Evolutionary conservation across 2,888 invertebrate species (phyloP), one percentile per base, ranked within the genome.

Genomic region (Bedellia somnulentella): DNA sequence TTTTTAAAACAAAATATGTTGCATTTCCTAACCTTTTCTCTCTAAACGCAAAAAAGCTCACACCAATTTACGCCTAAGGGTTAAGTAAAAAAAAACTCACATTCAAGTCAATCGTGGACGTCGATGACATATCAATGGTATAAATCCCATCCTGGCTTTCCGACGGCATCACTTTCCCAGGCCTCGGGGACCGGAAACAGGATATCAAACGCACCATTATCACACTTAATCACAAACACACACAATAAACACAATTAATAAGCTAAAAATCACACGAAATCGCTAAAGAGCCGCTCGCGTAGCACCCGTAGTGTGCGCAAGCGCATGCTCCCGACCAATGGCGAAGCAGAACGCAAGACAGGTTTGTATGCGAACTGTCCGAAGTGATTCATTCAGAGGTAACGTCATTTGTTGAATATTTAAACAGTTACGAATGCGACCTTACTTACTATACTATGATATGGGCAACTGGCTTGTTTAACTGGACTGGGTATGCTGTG

Each of bases 61-160:
- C n/a, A n/a, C n/a, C n/a, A n/a, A n/a, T n/a, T n/a, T n/a, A n/a
- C n/a, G n/a, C n/a, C n/a, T n/a, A n/a, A n/a, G n/a, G n/a, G n/a
- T n/a, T n/a, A n/a, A n/a, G n/a, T n/a, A n/a, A n/a, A n/a, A n/a
- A n/a, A n/a, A n/a, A n/a, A n/a, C n/a, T n/a, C n/a, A n/a, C n/a
- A n/a, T n/a, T n/a, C n/a, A n/a, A n/a, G n/a, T n/a, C n/a, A n/a
- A n/a, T n/a, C n/a, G 73, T 73, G 4, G 61, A 60, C 6, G 61
- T 59, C 27, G 64, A 63, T 3, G 64, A 63, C 61, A 63, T 56
- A 34, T 43, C 66, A 17, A 71, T 67, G 25, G 68, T 68, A 36
- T 50, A 73, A 27, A 73, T 58, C 8, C 62, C 63, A 17, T 62
- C 61, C 2, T 47, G 52, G 38, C 49, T 52, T 2, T 49, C 39